These are phyloP conservation scores for Drosophila rufa DNA, from an alignment of 1,140 invertebrate species.

Conservation along the genomic window DNA sequence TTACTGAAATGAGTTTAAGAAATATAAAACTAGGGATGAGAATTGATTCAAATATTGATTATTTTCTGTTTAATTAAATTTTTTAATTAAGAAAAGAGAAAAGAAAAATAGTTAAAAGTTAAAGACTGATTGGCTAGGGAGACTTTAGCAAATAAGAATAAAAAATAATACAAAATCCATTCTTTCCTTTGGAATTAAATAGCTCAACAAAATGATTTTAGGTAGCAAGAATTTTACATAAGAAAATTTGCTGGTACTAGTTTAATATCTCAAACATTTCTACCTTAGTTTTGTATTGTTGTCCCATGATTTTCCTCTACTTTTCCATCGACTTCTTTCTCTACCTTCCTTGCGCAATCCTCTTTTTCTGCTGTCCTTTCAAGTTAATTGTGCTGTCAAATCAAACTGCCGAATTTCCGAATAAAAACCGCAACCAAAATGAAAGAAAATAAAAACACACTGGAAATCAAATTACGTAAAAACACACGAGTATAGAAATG, in stretches of 20 bases:
- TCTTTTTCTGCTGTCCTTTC: conserved; percentile 47
- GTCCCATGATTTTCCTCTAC: background rate
- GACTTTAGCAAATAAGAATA: too few relatives aligned
- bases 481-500: conserved; percentile 35
- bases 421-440: conserved; percentile 7
- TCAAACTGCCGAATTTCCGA: conserved; percentile 32
- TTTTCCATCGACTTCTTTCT: conserved; percentile 1
- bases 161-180: too few relatives aligned
- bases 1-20: background rate
- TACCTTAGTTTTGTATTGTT: background rate
- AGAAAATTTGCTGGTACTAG: background rate
- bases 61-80: too few relatives aligned
- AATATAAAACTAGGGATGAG: too few relatives aligned
- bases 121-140: too few relatives aligned
- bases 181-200: background rate
- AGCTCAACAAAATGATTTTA: too few relatives aligned
- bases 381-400: conserved; percentile 66
- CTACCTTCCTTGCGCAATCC: conserved; percentile 22
- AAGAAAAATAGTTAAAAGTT: too few relatives aligned
- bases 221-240: background rate
- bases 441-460: background rate
- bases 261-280: background rate
- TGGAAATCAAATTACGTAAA: conserved; percentile 43
- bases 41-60: too few relatives aligned
- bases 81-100: too few relatives aligned